These are phyloP conservation scores for Anguilla megastoma DNA, from an alignment of 2,797 vertebrate genomes.

Conservation along the genomic window DNA sequence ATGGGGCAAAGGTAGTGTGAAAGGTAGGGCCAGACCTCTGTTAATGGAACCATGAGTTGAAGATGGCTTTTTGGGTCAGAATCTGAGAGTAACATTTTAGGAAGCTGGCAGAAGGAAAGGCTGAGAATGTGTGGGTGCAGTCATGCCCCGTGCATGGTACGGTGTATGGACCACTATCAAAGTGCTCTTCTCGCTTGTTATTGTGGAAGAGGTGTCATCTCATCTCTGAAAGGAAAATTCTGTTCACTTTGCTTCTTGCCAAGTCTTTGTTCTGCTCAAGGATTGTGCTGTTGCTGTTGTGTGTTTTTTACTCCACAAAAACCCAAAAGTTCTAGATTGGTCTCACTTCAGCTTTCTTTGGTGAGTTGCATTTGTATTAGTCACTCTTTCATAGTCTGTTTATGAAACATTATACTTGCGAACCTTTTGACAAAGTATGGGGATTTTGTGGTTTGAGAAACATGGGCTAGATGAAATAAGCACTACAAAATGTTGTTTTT, in stretches of 20 bases:
- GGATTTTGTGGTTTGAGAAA: not conserved
- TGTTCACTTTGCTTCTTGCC: not conserved
- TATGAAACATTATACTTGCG: not conserved
- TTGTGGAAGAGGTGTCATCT: slow-evolving; percentile 19
- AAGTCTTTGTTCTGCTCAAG: not conserved
- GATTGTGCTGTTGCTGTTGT: not conserved
- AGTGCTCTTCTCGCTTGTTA: slow-evolving; percentile 11
- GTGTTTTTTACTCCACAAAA: not conserved
- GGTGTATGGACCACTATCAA: slow-evolving; percentile 4
- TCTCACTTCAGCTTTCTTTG: not conserved
- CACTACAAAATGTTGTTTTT: not conserved
- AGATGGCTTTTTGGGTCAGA: slow-evolving; percentile 30
- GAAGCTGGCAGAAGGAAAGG: slow-evolving; percentile 13
- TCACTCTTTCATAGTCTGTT: not conserved
- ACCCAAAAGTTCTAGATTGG: slow-evolving; percentile 14
- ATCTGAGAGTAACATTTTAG: slow-evolving; percentile 4
- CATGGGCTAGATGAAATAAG: not conserved
- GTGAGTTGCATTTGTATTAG: slow-evolving; percentile 17
- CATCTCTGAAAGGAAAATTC: slow-evolving; percentile 1
- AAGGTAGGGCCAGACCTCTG: not conserved
- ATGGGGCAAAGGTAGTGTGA: not conserved
- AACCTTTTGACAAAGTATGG: not conserved
- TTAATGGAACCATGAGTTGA: slow-evolving; percentile 30
- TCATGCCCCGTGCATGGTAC: not conserved
- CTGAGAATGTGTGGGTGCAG: not conserved